Evolutionary conservation across 1,140 invertebrate species (phyloP).

Genomic region (Glossosoma conforme): DNA sequence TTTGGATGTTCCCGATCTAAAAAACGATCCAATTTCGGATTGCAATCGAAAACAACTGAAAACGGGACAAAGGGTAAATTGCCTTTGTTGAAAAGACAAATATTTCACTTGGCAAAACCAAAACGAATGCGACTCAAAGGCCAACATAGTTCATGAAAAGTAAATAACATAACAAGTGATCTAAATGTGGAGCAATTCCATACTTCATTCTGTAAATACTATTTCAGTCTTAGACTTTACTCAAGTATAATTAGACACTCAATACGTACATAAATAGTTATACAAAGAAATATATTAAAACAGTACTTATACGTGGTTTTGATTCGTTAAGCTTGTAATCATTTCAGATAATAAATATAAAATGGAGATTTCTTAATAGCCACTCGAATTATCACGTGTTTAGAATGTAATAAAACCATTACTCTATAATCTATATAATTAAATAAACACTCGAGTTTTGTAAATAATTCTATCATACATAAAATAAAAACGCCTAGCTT

Average conservation of each 20-base stretch:
- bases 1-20: slow-evolving; percentile 14
- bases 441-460: no score
- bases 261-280: neutral
- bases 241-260: neutral
- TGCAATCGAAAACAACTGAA: slow-evolving; percentile 30
- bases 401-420: no score
- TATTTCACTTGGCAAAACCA: slow-evolving; percentile 24
- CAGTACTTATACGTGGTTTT: neutral
- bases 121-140: slow-evolving; percentile 17
- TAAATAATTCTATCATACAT: no score
- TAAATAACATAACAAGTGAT: slow-evolving; percentile 16
- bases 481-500: no score
- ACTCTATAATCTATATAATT: no score
- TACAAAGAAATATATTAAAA: neutral
- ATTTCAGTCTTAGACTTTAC: neutral
- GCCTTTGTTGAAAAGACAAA: slow-evolving; percentile 31
- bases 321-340: no score
- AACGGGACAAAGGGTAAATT: slow-evolving; percentile 29
- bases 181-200: slow-evolving; percentile 8
- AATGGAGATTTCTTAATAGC: no score
- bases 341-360: no score
- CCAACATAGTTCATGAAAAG: slow-evolving; percentile 9
- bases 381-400: no score
- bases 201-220: slow-evolving; percentile 5
- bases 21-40: slow-evolving; percentile 28